Evolutionary conservation across 1,140 invertebrate genomes (phyloP).

Genomic region (Papilio machaon): DNA sequence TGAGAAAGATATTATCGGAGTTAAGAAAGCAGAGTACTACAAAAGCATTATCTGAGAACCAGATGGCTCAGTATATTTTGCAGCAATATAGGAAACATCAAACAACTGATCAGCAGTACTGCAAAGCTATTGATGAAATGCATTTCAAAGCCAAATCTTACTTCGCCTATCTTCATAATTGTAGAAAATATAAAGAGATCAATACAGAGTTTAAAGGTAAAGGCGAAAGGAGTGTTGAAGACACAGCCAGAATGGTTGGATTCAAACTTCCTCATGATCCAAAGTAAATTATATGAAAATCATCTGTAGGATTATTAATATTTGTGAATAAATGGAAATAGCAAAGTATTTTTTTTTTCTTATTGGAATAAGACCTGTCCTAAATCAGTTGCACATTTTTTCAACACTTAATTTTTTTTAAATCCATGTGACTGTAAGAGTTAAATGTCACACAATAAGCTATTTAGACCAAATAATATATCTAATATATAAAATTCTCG

Average conservation of each 20-base stretch:
- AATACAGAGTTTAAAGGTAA: slow-evolving; percentile 87
- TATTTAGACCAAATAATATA: no score
- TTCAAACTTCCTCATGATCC: slow-evolving; percentile 93
- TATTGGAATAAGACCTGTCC: neutral
- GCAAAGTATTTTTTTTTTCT: neutral
- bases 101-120: slow-evolving; percentile 90
- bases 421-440: no score
- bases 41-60: slow-evolving; percentile 82
- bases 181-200: slow-evolving; percentile 87
- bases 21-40: slow-evolving; percentile 81
- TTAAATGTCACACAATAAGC: no score
- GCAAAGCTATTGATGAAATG: slow-evolving; percentile 91
- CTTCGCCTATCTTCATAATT: slow-evolving; percentile 87
- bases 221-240: slow-evolving; percentile 88
- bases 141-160: slow-evolving; percentile 88
- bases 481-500: no score
- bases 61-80: slow-evolving; percentile 86
- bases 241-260: slow-evolving; percentile 91
- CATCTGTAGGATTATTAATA: neutral
- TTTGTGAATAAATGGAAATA: slow-evolving; percentile 27
- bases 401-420: no score
- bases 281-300: slow-evolving; percentile 60
- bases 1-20: slow-evolving; percentile 84
- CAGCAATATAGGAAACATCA: slow-evolving; percentile 87
- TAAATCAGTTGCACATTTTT: neutral